Percentiles rank a stretch among this genome's conserved stretches.
Conservation (phyloP, 2,888 invertebrate genomes). For the Tetranychus truncatus region DNA sequence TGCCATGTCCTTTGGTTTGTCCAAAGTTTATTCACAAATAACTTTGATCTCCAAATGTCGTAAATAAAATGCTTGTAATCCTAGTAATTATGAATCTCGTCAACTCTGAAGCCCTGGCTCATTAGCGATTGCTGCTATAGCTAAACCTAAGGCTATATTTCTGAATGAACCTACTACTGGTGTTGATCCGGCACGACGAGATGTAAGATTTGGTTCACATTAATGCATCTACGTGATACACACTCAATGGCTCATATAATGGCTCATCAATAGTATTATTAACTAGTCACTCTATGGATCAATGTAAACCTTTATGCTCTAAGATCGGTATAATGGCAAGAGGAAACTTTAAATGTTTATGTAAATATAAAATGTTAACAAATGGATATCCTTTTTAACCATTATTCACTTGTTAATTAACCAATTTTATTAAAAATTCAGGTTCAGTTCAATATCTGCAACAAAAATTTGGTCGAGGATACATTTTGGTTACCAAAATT, state of each 20-base stretch:
- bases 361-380: constrained; percentile 30
- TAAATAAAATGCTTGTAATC: neutral
- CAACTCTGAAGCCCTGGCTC: constrained; percentile 31
- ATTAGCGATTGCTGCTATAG: constrained; percentile 54
- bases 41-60: neutral
- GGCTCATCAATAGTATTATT: constrained; percentile 46
- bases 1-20: neutral
- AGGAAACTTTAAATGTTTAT: constrained; percentile 52
- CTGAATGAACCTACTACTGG: constrained; percentile 53
- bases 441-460: constrained; percentile 53
- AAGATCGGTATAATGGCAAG: constrained; percentile 63
- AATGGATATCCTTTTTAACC: neutral
- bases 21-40: neutral
- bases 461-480: constrained; percentile 51
- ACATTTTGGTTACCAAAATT: constrained; percentile 35
- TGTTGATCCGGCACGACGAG: constrained; percentile 47
- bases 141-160: constrained; percentile 47
- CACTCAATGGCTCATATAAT: constrained; percentile 18
- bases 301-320: constrained; percentile 63
- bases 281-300: constrained; percentile 51
- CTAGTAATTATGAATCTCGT: neutral
- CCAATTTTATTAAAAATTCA: neutral
- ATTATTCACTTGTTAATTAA: neutral
- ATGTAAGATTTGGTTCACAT: constrained; percentile 45
- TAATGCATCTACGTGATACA: constrained; percentile 38